Evolutionary conservation across 2,888 invertebrate genomes (phyloP), one percentile per base, ranked within the genome.

Genomic region (Aleiodes leptofemur): DNA sequence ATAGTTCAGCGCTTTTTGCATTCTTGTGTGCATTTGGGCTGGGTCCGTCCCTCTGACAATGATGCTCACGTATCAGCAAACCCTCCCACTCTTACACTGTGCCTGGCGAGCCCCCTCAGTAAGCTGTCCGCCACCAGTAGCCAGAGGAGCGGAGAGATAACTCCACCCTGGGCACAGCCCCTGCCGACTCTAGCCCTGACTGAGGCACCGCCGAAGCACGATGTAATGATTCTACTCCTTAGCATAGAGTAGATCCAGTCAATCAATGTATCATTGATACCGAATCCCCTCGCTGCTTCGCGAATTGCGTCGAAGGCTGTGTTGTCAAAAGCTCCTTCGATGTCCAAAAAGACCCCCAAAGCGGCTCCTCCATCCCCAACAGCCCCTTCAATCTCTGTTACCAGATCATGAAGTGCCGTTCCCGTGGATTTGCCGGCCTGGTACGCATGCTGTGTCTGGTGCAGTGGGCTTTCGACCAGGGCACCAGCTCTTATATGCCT

Each of bases 401-500:
- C 77, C 8, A 76, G 68, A 3, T 34, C 38, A 57, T 74, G 61
- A 3, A 79, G 75, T 1, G 73, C 77, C 53, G 77, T 78, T 16
- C 79, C 80, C 9, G 76, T 74, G 8, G 81, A 82, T 57, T 53
- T 78, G 2, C 81, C 81, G 0, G 72, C 48, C 64, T 75, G 74
- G 48, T 82, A 82, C 0, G 82, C 83, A 70, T 81, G 76, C n/a
- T 83, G 80, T 0, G 76, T 57, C 3, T 0, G 16, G 6, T 81
- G 73, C 3, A 82, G 29, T 0, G 80, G 77, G 0, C 38, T 75
- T 6, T 0, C 14, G 8, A 4, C 16, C 34, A 81, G 55, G 0
- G 78, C 77, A 1, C 38, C 74, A 7, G 80, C 78, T 34, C 74
- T 77, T 0, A 80, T 79, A 61, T 72, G 57, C 66, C 79, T 77